These are phyloP conservation scores for Gavialis gangeticus DNA, from an alignment of 2,113 vertebrate species.

Conservation along the genomic window DNA sequence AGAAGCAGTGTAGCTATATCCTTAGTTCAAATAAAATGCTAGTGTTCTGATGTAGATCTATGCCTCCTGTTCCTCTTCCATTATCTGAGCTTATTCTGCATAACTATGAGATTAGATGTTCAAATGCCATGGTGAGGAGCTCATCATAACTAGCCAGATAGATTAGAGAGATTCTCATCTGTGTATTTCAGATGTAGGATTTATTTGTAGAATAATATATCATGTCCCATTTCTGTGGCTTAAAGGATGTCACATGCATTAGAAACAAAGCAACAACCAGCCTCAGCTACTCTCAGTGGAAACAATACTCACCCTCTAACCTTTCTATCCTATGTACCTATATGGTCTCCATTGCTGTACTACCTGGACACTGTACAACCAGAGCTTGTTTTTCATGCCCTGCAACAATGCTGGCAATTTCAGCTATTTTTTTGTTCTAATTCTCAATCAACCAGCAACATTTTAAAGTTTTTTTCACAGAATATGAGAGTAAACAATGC, in stretches of 20 bases:
- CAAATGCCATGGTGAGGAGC: conserved; percentile 25
- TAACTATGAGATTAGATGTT: conserved; percentile 43
- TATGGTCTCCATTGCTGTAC: not conserved
- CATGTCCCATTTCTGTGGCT: not conserved
- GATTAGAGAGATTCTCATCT: not conserved
- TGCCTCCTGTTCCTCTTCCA: not conserved
- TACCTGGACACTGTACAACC: not conserved
- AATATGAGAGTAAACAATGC: no score
- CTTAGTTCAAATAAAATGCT: not conserved
- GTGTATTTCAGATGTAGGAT: not conserved
- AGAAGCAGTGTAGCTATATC: no score
- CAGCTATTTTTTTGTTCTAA: no score
- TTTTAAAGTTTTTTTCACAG: no score
- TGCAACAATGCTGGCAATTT: no score
- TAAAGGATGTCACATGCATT: accelerated
- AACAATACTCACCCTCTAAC: not conserved
- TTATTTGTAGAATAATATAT: not conserved
- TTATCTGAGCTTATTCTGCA: not conserved
- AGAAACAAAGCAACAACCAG: not conserved
- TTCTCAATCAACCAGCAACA: no score
- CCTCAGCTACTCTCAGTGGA: not conserved
- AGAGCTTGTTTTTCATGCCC: no score
- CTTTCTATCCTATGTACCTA: not conserved
- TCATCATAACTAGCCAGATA: accelerated
- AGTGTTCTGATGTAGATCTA: not conserved